A percentile compares a stretch with the other conserved stretches of the same genome.
phyloP scores from a whole-genome alignment of 1,140 invertebrate species.

The Microvelia longipes region DNA sequence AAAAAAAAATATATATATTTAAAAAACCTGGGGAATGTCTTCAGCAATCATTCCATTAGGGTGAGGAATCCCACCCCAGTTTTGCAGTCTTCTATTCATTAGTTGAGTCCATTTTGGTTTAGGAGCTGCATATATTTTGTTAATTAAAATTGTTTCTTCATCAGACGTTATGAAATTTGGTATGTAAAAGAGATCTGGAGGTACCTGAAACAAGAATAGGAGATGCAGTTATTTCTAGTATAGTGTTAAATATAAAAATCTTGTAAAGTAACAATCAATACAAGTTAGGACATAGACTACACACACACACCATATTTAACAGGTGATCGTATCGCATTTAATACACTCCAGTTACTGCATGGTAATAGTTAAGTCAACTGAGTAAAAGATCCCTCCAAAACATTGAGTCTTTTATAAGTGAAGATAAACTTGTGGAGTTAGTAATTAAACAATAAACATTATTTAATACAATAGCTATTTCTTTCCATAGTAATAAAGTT shows the following conservation, averaged over 20 bases:
- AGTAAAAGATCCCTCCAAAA: no score
- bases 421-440: no score
- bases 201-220: constrained; percentile 27
- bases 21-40: constrained; percentile 49
- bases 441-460: no score
- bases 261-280: not conserved
- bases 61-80: constrained; percentile 91
- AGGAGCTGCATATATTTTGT: constrained; percentile 59
- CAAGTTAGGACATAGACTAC: no score
- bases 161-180: constrained; percentile 72
- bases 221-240: constrained; percentile 56
- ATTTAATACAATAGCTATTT: no score
- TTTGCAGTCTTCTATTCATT: constrained; percentile 76
- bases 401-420: no score
- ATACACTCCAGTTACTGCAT: no score
- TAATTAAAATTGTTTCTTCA: constrained; percentile 61
- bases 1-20: no score
- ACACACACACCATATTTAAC: no score
- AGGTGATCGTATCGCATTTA: no score
- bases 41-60: constrained; percentile 90
- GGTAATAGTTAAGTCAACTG: no score
- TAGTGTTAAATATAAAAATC: not conserved
- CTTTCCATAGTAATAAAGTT: no score
- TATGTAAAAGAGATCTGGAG: constrained; percentile 51
- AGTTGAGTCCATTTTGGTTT: constrained; percentile 94